A percentile compares a stretch with the other conserved stretches of the same genome.
Evolutionary conservation across 1,140 invertebrate species (phyloP).

Genomic region (Homarus americanus): DNA sequence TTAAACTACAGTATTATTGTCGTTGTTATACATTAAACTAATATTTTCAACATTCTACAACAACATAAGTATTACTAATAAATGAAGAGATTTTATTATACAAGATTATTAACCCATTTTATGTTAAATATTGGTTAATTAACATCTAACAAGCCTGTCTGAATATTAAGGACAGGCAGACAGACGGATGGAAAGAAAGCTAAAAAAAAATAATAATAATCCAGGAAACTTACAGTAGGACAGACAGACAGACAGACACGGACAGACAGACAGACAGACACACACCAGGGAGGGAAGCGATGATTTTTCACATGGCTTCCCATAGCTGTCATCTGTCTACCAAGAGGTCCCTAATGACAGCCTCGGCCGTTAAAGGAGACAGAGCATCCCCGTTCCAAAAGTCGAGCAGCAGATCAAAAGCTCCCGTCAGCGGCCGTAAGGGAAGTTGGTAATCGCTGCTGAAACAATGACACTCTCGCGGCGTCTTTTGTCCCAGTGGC

Average conservation of each 20-base stretch:
- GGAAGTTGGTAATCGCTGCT: constrained; percentile 56
- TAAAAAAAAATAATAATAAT: background rate
- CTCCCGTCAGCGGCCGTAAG: constrained; percentile 28
- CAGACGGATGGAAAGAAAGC: background rate
- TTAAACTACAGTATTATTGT: no score
- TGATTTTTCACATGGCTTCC: background rate
- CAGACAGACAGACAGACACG: no score
- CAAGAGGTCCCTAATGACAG: constrained; percentile 54
- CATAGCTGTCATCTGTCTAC: constrained; percentile 51
- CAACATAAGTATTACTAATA: no score
- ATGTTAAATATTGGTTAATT: no score
- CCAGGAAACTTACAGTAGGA: no score
- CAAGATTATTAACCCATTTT: no score
- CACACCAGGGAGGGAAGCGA: no score
- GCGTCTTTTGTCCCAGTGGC: constrained; percentile 51
- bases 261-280: no score
- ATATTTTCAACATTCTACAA: no score
- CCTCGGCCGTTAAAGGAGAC: constrained; percentile 42
- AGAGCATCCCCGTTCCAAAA: constrained; percentile 49
- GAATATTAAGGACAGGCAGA: background rate
- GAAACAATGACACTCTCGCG: constrained; percentile 64
- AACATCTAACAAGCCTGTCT: no score
- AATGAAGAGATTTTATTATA: no score
- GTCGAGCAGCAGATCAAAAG: constrained; percentile 42
- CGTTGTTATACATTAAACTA: no score